phyloP scores from a whole-genome alignment of 1,140 invertebrate genomes.

The Philotrypesis tridentata region DNA sequence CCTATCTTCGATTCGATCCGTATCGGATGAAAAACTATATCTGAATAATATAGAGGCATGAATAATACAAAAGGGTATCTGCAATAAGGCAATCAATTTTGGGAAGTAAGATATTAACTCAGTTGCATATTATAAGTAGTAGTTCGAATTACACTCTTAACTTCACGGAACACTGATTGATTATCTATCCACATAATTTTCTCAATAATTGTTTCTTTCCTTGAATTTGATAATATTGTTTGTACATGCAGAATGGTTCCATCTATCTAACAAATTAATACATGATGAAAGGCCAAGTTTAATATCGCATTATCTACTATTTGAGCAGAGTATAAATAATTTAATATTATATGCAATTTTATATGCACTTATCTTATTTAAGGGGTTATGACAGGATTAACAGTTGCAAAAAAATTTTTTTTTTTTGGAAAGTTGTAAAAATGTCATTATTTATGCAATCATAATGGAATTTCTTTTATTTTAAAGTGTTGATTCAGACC shows the following conservation, averaged over 20 bases:
- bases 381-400: no score
- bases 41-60: slow-evolving; percentile 41
- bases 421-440: no score
- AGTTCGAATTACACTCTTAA: slow-evolving; percentile 5
- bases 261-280: background rate
- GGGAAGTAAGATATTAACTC: slow-evolving; percentile 34
- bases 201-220: slow-evolving; percentile 34
- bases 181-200: slow-evolving; percentile 38
- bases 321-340: no score
- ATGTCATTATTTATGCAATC: no score
- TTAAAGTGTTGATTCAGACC: no score
- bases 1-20: slow-evolving; percentile 7
- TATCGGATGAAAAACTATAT: slow-evolving; percentile 40
- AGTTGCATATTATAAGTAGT: slow-evolving; percentile 1
- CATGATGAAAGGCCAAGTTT: no score
- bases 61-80: slow-evolving; percentile 35
- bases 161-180: slow-evolving; percentile 23
- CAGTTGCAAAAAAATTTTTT: no score
- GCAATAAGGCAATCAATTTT: slow-evolving; percentile 38
- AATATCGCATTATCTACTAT: no score
- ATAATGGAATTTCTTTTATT: no score
- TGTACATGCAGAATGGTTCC: background rate
- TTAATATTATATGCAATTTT: no score
- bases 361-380: no score
- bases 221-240: background rate